Conservation (phyloP, 1,140 invertebrate species). For the Drosophila willistoni region DNA sequence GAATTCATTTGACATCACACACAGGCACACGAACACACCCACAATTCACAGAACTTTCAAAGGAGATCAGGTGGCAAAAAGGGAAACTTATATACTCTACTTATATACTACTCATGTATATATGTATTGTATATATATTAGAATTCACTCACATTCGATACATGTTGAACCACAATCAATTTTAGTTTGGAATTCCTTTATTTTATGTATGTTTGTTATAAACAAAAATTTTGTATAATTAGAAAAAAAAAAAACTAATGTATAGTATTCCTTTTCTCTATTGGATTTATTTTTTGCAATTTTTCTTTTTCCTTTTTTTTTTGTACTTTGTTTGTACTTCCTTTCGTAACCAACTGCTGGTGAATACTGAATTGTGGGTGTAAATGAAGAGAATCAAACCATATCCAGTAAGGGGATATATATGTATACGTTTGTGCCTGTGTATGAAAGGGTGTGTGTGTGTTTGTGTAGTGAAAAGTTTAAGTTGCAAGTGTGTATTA, state of each 20-base stretch:
- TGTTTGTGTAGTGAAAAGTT: constrained; percentile 6
- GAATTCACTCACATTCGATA: constrained; percentile 5
- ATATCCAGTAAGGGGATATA: constrained; percentile 2
- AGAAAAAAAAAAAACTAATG: too few relatives aligned
- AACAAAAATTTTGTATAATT: too few relatives aligned
- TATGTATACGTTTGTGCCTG: constrained; percentile 15
- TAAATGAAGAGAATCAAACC: background rate
- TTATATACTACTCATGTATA: too few relatives aligned
- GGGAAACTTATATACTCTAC: background rate
- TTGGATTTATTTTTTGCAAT: background rate
- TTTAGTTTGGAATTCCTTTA: too few relatives aligned
- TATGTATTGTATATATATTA: too few relatives aligned
- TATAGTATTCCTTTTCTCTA: background rate
- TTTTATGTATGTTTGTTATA: too few relatives aligned
- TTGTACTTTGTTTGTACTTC: constrained; percentile 20
- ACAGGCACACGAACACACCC: background rate
- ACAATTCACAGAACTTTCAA: background rate
- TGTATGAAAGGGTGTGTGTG: constrained; percentile 13
- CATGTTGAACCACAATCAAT: background rate
- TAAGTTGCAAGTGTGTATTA: constrained; percentile 18
- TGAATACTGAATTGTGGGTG: constrained; percentile 31
- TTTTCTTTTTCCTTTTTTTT: background rate
- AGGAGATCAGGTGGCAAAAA: background rate
- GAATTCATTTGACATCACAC: background rate
- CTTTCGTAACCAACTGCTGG: constrained; percentile 30